phyloP scores from a whole-genome alignment of 2,888 invertebrate genomes.

The Phortica okadai region DNA sequence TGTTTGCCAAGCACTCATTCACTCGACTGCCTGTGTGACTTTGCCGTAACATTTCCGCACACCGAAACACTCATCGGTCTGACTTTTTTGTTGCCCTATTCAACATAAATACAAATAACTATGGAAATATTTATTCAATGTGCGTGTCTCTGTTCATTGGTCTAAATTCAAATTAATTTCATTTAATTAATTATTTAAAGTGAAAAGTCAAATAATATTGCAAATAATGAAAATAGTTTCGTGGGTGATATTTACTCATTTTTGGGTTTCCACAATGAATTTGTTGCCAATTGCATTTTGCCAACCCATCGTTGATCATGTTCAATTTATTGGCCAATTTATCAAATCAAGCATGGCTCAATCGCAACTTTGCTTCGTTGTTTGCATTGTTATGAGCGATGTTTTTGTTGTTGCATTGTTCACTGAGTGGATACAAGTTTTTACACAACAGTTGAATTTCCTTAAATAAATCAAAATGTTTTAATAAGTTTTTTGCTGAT shows the following conservation, averaged over 20 bases:
- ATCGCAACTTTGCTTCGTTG: neutral
- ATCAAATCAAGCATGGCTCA: neutral
- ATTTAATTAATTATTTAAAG: conserved; percentile 30
- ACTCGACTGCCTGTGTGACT: neutral
- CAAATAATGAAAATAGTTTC: neutral
- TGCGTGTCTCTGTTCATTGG: conserved; percentile 60
- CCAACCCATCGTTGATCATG: neutral
- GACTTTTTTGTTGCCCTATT: too few relatives aligned
- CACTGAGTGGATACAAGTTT: too few relatives aligned
- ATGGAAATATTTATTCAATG: conserved; percentile 72
- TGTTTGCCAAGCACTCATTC: conserved; percentile 20
- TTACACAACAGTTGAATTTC: too few relatives aligned
- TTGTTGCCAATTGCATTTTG: neutral
- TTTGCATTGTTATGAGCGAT: neutral
- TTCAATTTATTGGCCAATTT: conserved; percentile 7
- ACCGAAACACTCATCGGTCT: too few relatives aligned
- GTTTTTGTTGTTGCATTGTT: neutral
- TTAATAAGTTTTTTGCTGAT: neutral
- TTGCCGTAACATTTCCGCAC: too few relatives aligned
- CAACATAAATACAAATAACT: conserved; percentile 68
- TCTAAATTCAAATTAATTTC: conserved; percentile 14
- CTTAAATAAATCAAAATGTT: neutral
- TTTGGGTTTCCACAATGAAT: conserved; percentile 4
- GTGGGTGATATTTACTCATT: neutral
- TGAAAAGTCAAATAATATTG: conserved; percentile 23